Percentiles rank a stretch among this genome's conserved stretches.
These are phyloP conservation scores for Trogon melanurus DNA, from an alignment of 2,113 vertebrate species.

Conservation along the genomic window DNA sequence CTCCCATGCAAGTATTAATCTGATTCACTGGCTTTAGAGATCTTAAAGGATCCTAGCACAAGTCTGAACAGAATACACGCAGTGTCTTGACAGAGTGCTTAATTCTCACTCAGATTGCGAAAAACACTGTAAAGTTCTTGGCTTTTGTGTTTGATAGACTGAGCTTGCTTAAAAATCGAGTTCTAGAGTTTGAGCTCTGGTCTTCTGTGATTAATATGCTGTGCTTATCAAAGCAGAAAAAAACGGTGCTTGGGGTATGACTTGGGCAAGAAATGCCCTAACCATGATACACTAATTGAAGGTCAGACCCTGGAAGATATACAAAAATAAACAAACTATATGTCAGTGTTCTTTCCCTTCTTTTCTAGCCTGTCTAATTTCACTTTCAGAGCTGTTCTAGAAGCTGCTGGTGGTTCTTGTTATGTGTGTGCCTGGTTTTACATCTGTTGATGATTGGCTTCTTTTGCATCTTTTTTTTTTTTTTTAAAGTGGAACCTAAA, in stretches of 20 bases:
- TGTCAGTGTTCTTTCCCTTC: neutral
- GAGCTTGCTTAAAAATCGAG: conserved; percentile 5
- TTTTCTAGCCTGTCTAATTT: neutral
- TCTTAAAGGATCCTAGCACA: conserved; percentile 24
- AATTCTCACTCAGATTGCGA: neutral
- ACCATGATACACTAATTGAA: neutral
- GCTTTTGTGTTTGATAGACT: neutral
- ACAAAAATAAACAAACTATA: neutral
- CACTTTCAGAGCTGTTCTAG: neutral
- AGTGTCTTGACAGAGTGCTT: conserved; percentile 10
- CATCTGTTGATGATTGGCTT: neutral
- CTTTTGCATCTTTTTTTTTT: neutral
- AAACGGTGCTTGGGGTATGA: neutral
- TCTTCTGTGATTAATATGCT: neutral
- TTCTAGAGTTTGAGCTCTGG: neutral
- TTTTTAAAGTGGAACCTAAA: neutral
- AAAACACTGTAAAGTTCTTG: neutral
- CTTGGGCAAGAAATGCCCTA: neutral
- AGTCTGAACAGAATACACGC: neutral
- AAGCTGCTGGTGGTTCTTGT: neutral
- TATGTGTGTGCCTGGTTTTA: neutral
- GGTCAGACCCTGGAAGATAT: neutral
- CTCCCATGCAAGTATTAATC: conserved; percentile 24
- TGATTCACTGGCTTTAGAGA: neutral
- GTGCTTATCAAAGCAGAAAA: neutral